phyloP scores from a whole-genome alignment of 2,888 invertebrate genomes.

The Cephus pulcher region DNA sequence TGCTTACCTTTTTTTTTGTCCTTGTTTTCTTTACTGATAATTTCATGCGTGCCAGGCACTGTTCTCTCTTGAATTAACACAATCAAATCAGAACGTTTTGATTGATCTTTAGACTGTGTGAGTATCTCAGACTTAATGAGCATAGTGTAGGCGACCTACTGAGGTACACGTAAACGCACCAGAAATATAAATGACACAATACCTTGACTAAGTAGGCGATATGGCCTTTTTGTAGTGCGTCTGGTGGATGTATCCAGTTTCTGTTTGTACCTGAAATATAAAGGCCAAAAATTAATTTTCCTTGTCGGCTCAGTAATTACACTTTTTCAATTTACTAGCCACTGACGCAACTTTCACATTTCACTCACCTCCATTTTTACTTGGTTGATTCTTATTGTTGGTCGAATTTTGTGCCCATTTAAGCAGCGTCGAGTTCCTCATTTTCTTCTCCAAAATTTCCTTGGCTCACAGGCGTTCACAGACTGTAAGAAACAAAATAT shows the following conservation, averaged over 20 bases:
- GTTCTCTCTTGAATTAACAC: background rate
- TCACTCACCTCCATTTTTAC: slow-evolving; percentile 58
- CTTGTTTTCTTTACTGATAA: background rate
- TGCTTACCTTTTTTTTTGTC: background rate
- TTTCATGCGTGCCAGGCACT: background rate
- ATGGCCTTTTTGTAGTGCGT: slow-evolving; percentile 92
- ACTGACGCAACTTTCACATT: background rate
- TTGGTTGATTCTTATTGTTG: slow-evolving; percentile 65
- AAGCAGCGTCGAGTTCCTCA: slow-evolving; percentile 71
- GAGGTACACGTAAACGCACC: background rate
- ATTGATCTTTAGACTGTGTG: background rate
- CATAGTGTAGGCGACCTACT: background rate
- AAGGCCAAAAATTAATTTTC: slow-evolving; percentile 8
- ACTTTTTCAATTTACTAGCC: background rate
- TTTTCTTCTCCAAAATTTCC: slow-evolving; percentile 42
- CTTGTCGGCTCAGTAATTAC: background rate
- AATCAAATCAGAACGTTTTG: background rate
- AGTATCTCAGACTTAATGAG: background rate
- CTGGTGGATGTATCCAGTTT: slow-evolving; percentile 95
- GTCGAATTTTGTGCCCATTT: slow-evolving; percentile 72
- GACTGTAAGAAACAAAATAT: slow-evolving; percentile 19
- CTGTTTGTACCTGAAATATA: slow-evolving; percentile 67
- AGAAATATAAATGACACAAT: slow-evolving; percentile 42
- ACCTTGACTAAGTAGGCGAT: slow-evolving; percentile 98
- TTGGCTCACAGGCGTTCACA: background rate